phyloP scores from a whole-genome alignment of 2,888 invertebrate species.

The Amitus sp. region DNA sequence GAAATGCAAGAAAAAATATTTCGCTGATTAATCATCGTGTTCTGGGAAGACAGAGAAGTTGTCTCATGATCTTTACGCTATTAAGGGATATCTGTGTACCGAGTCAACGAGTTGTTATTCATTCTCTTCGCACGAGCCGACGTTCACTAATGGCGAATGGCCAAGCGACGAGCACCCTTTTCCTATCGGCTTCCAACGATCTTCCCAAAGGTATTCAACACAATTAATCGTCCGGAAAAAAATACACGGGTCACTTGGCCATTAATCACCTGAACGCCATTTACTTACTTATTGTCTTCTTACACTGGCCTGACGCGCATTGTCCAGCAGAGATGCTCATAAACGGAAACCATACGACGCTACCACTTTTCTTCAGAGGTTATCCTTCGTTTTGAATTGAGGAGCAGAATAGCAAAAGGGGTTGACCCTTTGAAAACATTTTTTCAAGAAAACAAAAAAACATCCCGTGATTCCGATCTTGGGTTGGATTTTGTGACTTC shows the following conservation, averaged over 20 bases:
- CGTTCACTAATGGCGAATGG: conserved; percentile 44
- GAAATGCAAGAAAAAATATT: not conserved
- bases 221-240: conserved; percentile 55
- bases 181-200: conserved; percentile 41
- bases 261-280: conserved; percentile 47
- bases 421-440: conserved; percentile 9
- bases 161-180: conserved; percentile 28
- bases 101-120: conserved; percentile 21
- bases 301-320: conserved; percentile 48
- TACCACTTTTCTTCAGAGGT: conserved; percentile 13
- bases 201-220: conserved; percentile 47
- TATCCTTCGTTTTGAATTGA: conserved; percentile 18
- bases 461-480: too few species aligned
- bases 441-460: too few species aligned
- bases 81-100: conserved; percentile 21
- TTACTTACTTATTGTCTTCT: conserved; percentile 37
- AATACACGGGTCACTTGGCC: conserved; percentile 43
- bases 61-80: conserved; percentile 17
- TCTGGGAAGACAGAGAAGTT: conserved; percentile 5
- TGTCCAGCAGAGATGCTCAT: conserved; percentile 40
- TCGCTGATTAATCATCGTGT: not conserved
- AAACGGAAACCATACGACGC: conserved; percentile 30
- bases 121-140: conserved; percentile 34
- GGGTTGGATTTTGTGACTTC: too few species aligned
- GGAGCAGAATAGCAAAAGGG: too few species aligned